Base-by-base conservation (phyloP, 2,888 invertebrate species). In the Vesta saturnalis region DNA sequence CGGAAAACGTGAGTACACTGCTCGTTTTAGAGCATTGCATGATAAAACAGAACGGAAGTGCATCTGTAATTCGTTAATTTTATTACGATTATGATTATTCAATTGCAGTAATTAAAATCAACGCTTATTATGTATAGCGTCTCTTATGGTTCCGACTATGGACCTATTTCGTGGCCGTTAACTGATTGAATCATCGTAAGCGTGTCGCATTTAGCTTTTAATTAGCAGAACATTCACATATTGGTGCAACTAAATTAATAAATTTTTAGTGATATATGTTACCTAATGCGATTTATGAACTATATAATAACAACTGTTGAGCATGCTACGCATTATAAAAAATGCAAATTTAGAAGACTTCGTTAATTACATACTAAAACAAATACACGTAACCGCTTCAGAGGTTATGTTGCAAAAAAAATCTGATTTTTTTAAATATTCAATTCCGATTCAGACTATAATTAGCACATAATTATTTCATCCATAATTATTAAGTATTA, bases 11-110 rank as follows among this genome's bases (percentile, higher is more conserved):
- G 8, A 49, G 49, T 18, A 8, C 49, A 18, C 5, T 18, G 19
- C n/a, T 18, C 62, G 64, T 58, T 64, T 57, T 15, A 56, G 30
- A 57, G 18, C 66, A 68, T 74, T 65, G 75, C 75, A 73, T 75
- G 74, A 73, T 73, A 71, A 54, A 43, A 63, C 21, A 35, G 63
- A 73, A 67, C 75, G 77, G 77, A 78, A 78, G 77, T 77, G 74
- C 77, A 77, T 77, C 75, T 78, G 78, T 77, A 75, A 77, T 77
- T 78, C 78, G 74, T 76, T 78, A 78, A 77, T 78, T 77, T 77
- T 77, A 77, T 78, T 77, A 77, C n/a, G n/a, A n/a, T n/a, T n/a
- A n/a, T n/a, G n/a, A n/a, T 77, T 77, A 77, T 78, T 77, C 76
- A 72, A 73, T 73, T 69, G 74, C 52, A 52, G 75, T 77, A 77